Percentiles rank a stretch among this genome's conserved stretches.
Evolutionary conservation across 2,888 invertebrate genomes (phyloP).

Genomic region (Leptinotarsa rubiginosa): DNA sequence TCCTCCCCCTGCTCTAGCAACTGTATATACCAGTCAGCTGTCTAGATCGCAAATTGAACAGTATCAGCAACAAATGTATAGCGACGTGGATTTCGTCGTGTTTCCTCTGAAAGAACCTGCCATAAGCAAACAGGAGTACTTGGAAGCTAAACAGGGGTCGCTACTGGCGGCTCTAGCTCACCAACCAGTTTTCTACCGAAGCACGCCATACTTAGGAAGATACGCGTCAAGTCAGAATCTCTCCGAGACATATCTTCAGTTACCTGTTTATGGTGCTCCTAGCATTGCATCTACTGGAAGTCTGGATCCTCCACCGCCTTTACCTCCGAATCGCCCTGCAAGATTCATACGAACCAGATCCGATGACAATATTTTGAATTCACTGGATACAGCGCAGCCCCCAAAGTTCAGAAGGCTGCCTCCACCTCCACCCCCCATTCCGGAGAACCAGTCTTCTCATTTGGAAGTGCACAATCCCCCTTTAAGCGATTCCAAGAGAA

Average conservation of each 20-base stretch:
- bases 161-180: constrained; percentile 74
- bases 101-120: constrained; percentile 91
- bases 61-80: constrained; percentile 89
- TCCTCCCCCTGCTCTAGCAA: constrained; percentile 77
- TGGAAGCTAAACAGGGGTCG: constrained; percentile 87
- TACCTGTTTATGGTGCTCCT: constrained; percentile 77
- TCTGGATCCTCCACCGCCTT: constrained; percentile 76
- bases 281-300: constrained; percentile 75
- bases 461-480: constrained; percentile 40
- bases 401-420: constrained; percentile 70
- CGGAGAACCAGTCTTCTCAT: constrained; percentile 52
- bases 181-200: constrained; percentile 82
- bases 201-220: constrained; percentile 83
- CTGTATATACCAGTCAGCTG: constrained; percentile 77
- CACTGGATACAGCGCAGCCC: constrained; percentile 71
- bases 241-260: constrained; percentile 79
- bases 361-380: constrained; percentile 84
- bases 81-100: constrained; percentile 92
- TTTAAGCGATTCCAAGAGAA: constrained; percentile 42
- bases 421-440: constrained; percentile 58
- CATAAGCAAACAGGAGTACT: constrained; percentile 90
- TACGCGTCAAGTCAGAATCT: constrained; percentile 86
- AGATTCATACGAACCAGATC: constrained; percentile 80
- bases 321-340: constrained; percentile 71
- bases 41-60: constrained; percentile 84